Conservation (phyloP, 2,888 invertebrate genomes). For the Eupithecia centaureata region DNA sequence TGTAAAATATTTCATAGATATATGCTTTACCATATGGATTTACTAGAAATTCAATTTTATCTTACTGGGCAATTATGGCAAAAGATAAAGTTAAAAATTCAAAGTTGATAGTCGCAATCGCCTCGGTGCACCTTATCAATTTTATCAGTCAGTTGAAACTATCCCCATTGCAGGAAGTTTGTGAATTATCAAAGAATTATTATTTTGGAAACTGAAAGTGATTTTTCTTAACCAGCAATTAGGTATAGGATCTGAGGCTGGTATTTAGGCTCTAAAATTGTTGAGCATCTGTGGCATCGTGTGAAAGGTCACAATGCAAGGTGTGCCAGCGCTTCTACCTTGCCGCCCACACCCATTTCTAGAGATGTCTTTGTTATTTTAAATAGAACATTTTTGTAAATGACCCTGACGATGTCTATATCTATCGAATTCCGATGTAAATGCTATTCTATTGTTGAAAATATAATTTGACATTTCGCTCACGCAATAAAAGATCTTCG, state of each 20-base stretch:
- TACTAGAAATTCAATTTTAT: too few relatives aligned
- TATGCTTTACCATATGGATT: too few relatives aligned
- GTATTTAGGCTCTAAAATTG: slow-evolving; percentile 26
- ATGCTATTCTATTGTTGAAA: slow-evolving; percentile 6
- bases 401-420: slow-evolving; percentile 5
- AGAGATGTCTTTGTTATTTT: slow-evolving; percentile 16
- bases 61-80: too few relatives aligned
- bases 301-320: slow-evolving; percentile 39
- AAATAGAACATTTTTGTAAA: slow-evolving; percentile 10
- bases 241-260: not conserved
- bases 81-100: too few relatives aligned
- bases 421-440: slow-evolving; percentile 3
- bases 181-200: too few relatives aligned
- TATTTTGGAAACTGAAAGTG: too few relatives aligned
- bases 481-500: not conserved
- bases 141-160: too few relatives aligned
- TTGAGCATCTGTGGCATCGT: slow-evolving; percentile 26
- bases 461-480: not conserved
- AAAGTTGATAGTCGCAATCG: too few relatives aligned
- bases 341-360: slow-evolving; percentile 30
- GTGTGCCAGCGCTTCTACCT: slow-evolving; percentile 19
- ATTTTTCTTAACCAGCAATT: too few relatives aligned
- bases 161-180: too few relatives aligned
- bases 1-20: too few relatives aligned
- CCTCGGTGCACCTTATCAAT: too few relatives aligned